Evolutionary conservation across 2,888 invertebrate genomes (phyloP), one percentile per base, ranked within the genome.

Genomic region (Melikaiella ostensackeni): DNA sequence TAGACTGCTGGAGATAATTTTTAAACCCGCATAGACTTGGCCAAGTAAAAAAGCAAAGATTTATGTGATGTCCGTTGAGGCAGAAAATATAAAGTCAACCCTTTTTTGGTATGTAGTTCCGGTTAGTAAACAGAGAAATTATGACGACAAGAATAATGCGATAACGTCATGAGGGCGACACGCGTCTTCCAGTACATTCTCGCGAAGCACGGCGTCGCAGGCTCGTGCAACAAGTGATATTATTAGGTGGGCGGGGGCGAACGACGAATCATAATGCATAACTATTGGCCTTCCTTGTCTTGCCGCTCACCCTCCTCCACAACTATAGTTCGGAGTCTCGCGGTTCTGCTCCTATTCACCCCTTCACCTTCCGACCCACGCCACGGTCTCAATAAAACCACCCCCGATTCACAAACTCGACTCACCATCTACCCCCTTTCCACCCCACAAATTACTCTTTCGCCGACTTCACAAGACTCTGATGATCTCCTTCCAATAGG

Each of bases 241-340:
- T 91, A 91, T 91, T 90, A 91, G 90, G 88, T 89, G 86, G 87
- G 86, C 85, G 86, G 86, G 85, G 82, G 85, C 75, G 82, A 78
- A 81, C 82, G 80, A 84, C 87, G 88, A 90, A 90, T 91, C 90
- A 90, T 91, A 91, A 91, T 90, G 89, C 89, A 91, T 90, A 90
- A 90, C 89, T 90, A 86, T 84, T 86, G 85, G 81, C 85, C 85
- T 84, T 87, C 86, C 88, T 87, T 89, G 88, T 89, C 87, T 88
- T 87, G 81, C 85, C 80, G 16, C 63, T 19, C 46, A 66, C 27
- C 66, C 66, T 27, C 66, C 27, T 66, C 16, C 27, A 16, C 42
- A 27, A 27, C 66, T 46, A 66, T 27, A 66, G 42, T 46, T 66
- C 42, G 42, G 38, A 66, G 66, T 66, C 66, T 66, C 66, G 66